Conservation (phyloP, 2,888 invertebrate species). For the Creontiades dilutus region DNA sequence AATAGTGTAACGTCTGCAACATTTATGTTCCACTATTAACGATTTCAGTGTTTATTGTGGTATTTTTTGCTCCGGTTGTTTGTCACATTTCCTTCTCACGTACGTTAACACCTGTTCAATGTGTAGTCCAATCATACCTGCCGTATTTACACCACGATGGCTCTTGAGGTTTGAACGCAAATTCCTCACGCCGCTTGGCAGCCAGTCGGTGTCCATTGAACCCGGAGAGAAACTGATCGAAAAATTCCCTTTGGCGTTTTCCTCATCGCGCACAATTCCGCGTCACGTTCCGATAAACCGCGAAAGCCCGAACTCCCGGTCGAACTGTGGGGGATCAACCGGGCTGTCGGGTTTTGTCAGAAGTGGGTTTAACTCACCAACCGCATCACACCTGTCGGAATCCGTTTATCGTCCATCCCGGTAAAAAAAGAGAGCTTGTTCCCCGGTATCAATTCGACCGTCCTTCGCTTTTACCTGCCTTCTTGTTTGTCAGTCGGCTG, state of each 20-base stretch:
- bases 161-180: not conserved
- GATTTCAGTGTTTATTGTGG: too few species aligned
- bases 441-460: too few species aligned
- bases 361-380: not conserved
- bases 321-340: not conserved
- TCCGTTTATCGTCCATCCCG: not conserved
- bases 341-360: not conserved
- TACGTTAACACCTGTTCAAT: too few species aligned
- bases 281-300: not conserved
- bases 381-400: not conserved
- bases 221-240: not conserved
- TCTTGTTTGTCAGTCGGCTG: too few species aligned
- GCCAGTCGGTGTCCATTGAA: not conserved
- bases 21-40: too few species aligned
- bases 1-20: too few species aligned
- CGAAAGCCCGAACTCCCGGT: not conserved
- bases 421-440: not conserved
- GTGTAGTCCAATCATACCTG: too few species aligned
- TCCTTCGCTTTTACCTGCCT: too few species aligned
- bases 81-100: too few species aligned
- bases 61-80: too few species aligned
- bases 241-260: not conserved
- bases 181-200: not conserved
- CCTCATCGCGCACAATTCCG: not conserved
- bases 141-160: too few species aligned